Percentiles rank a stretch among this genome's conserved stretches.
Conservation (phyloP, 2,113 vertebrate species). For the Xiphias gladius region DNA sequence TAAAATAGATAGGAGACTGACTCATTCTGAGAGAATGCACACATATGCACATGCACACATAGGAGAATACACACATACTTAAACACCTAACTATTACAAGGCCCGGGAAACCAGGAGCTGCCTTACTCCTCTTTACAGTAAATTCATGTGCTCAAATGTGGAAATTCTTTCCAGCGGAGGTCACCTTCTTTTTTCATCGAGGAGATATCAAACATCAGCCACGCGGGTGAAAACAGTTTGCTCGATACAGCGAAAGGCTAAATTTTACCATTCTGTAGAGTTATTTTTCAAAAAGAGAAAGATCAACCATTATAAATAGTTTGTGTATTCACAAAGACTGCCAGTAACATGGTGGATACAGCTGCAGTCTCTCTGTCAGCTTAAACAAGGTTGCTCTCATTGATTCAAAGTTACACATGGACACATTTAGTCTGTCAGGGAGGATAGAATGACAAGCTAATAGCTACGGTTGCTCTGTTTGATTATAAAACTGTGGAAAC, state of each 20-base stretch:
- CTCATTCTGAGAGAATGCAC: conserved; percentile 26
- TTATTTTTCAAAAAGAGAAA: conserved; percentile 17
- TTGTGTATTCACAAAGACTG: conserved; percentile 7
- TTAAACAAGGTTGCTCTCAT: conserved; percentile 10
- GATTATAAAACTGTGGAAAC: conserved; percentile 44
- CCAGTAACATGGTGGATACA: background rate
- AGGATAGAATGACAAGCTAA: conserved; percentile 16
- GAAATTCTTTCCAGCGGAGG: conserved; percentile 74
- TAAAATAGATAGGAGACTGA: conserved; percentile 30
- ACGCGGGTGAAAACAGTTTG: conserved; percentile 53
- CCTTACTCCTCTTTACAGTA: conserved; percentile 19
- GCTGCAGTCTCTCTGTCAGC: conserved; percentile 6
- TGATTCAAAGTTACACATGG: conserved; percentile 37
- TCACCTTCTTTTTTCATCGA: conserved; percentile 53
- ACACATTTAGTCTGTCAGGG: conserved; percentile 35
- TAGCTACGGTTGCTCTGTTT: conserved; percentile 6
- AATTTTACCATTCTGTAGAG: conserved; percentile 14
- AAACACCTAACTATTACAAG: conserved; percentile 27
- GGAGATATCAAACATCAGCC: conserved; percentile 51
- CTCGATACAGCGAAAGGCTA: conserved; percentile 6
- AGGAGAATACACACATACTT: background rate
- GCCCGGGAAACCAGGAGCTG: conserved; percentile 51
- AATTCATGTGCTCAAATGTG: conserved; percentile 47
- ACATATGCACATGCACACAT: background rate
- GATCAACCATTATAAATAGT: background rate